These are phyloP conservation scores for Chloroceryle amazona DNA, from an alignment of 2,797 vertebrate genomes.

Conservation along the genomic window DNA sequence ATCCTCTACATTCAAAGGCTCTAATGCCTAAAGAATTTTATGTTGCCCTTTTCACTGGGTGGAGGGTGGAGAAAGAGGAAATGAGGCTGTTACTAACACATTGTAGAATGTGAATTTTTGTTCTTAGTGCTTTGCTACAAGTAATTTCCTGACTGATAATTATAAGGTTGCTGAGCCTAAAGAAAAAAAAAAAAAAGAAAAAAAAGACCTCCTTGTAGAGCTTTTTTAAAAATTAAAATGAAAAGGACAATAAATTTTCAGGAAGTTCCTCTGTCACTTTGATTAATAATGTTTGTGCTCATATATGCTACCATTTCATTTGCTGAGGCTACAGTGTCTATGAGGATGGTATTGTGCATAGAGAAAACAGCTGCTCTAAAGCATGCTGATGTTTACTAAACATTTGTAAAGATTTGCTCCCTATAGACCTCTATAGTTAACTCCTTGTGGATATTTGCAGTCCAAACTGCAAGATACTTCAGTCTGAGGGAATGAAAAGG, in stretches of 20 bases:
- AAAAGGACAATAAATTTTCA: background rate
- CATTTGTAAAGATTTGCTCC: background rate
- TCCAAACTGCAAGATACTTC: background rate
- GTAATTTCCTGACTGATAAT: background rate
- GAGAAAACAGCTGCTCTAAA: background rate
- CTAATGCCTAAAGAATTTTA: background rate
- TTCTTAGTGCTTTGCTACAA: background rate
- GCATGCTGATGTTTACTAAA: slow-evolving; percentile 1
- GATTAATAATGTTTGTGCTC: slow-evolving; percentile 47
- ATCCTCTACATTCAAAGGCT: background rate
- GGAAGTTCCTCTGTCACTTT: slow-evolving; percentile 36
- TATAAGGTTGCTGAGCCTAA: background rate
- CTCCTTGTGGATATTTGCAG: background rate
- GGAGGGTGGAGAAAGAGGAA: background rate
- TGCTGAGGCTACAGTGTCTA: background rate
- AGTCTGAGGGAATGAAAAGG: background rate
- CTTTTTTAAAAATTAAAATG: background rate
- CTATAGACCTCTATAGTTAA: slow-evolving; percentile 12
- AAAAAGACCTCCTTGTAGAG: background rate
- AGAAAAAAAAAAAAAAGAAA: background rate
- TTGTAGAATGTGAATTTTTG: background rate
- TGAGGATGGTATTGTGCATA: background rate
- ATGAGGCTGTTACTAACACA: background rate
- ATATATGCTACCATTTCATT: background rate
- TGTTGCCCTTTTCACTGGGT: background rate